Evolutionary conservation across 2,113 vertebrate genomes (phyloP).

Genomic region (Pangasianodon gigas): DNA sequence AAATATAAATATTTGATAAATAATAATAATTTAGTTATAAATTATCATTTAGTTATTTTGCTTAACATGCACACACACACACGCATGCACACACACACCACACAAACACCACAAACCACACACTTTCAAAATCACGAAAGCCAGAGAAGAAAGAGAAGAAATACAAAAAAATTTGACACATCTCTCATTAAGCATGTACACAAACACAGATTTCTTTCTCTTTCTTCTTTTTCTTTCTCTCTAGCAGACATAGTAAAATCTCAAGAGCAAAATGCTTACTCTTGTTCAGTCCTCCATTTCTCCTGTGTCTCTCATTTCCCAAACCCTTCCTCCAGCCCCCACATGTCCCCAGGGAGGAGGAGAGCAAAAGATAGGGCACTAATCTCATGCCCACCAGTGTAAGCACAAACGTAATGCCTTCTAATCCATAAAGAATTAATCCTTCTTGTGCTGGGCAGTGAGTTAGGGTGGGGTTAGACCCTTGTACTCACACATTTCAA

Average conservation of each 20-base stretch:
- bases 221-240: not conserved
- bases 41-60: too few relatives aligned
- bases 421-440: conserved; percentile 82
- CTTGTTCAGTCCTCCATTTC: not conserved
- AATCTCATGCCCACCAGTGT: conserved; percentile 76
- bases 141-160: not conserved
- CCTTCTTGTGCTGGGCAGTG: conserved; percentile 68
- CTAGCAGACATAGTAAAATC: not conserved
- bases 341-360: conserved; percentile 35
- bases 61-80: not conserved
- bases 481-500: conserved; percentile 62
- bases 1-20: not conserved
- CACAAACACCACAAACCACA: not conserved
- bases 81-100: not conserved
- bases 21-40: not conserved
- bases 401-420: conserved; percentile 81
- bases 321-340: conserved; percentile 45
- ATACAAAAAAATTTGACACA: not conserved
- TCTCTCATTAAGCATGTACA: not conserved
- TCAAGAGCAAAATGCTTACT: not conserved
- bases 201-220: not conserved
- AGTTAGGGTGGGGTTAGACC: conserved; percentile 47
- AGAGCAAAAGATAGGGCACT: conserved; percentile 73
- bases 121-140: not conserved
- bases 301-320: not conserved